Conservation (phyloP, 2,113 vertebrate genomes). For the Crotalus viridis region DNA sequence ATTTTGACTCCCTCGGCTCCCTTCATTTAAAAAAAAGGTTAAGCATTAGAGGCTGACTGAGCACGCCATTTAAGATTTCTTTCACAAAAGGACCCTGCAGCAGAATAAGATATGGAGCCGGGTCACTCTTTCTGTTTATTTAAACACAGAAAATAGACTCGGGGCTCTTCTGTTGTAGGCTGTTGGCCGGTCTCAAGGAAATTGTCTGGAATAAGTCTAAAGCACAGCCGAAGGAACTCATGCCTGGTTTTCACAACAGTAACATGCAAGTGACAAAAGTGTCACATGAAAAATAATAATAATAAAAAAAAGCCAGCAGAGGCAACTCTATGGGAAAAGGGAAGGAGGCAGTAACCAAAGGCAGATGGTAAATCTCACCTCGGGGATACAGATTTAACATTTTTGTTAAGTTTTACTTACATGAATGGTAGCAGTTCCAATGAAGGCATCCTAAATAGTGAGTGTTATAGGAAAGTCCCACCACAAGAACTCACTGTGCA, state of each 20-base stretch:
- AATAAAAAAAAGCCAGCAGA: constrained; percentile 21
- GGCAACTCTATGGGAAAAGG: constrained; percentile 27
- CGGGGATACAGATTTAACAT: background rate
- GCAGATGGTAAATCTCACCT: constrained; percentile 26
- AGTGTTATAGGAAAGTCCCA: constrained; percentile 39
- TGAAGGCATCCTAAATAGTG: constrained; percentile 36
- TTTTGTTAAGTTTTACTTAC: constrained; percentile 62
- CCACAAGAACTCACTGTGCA: constrained; percentile 51
- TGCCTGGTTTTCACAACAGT: constrained; percentile 48
- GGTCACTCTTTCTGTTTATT: constrained; percentile 1
- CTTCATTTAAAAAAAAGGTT: constrained; percentile 51
- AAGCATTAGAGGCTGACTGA: constrained; percentile 58
- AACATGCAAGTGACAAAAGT: constrained; percentile 42
- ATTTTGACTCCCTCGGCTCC: constrained; percentile 48
- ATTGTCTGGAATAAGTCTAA: constrained; percentile 45
- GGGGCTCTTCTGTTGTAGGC: constrained; percentile 12
- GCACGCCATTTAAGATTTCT: constrained; percentile 43
- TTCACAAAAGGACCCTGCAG: constrained; percentile 47
- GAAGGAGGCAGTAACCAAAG: constrained; percentile 7
- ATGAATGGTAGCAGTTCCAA: constrained; percentile 56
- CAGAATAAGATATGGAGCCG: constrained; percentile 29
- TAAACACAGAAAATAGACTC: background rate
- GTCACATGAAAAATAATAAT: background rate
- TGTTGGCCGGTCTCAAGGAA: constrained; percentile 51
- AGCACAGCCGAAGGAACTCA: constrained; percentile 47